These are phyloP conservation scores for Zoanthus sansibaricus DNA, from an alignment of 92 coral and sea anemone genomes.

Conservation along the genomic window DNA sequence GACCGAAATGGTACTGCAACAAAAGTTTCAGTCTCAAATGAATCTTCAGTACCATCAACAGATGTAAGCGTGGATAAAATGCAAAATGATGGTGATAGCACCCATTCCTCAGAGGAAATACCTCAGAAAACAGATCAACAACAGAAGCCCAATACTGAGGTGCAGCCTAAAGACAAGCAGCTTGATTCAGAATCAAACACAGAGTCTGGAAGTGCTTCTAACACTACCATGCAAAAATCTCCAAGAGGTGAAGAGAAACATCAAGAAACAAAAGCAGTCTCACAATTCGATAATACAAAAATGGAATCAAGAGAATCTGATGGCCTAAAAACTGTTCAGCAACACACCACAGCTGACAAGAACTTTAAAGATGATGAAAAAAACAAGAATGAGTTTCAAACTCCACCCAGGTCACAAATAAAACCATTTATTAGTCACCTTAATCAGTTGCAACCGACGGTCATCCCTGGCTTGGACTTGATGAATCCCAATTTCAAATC, in stretches of 20 bases:
- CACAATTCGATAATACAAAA: not conserved
- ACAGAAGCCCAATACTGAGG: not conserved
- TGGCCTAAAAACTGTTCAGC: not conserved
- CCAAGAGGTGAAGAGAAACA: not conserved
- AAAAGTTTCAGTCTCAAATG: not conserved
- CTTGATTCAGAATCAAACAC: not conserved
- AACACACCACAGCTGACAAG: not conserved
- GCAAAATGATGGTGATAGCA: not conserved
- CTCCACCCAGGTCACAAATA: not conserved
- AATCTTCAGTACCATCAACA: not conserved
- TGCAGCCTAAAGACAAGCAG: not conserved
- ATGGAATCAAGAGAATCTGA: not conserved
- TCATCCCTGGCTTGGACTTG: slow-evolving; percentile 38
- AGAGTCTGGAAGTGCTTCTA: not conserved
- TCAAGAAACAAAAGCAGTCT: too few relatives aligned
- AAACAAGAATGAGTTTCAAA: not conserved
- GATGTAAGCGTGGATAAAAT: not conserved
- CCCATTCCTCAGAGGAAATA: not conserved
- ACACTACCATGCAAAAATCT: not conserved
- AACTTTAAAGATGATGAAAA: not conserved
- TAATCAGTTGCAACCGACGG: slow-evolving; percentile 12
- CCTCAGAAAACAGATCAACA: not conserved
- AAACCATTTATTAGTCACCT: slow-evolving; percentile 12
- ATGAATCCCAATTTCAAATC: slow-evolving; percentile 41
- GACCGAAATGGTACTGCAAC: not conserved